Base-by-base conservation (phyloP, 2,888 invertebrate genomes). In the Belgica antarctica region DNA sequence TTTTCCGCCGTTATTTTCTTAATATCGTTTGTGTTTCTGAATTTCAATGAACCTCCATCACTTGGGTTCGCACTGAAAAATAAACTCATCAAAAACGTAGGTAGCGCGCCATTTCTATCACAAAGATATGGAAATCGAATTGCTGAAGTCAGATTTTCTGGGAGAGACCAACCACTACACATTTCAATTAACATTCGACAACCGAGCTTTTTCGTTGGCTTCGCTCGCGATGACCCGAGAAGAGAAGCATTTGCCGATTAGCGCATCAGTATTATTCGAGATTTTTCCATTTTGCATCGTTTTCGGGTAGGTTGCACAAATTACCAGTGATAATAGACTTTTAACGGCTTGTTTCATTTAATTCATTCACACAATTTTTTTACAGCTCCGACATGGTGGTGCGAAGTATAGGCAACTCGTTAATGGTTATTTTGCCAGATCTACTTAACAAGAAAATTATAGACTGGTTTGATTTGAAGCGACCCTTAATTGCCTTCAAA, bases 201-300 rank as follows among this genome's bases (percentile, higher is more conserved):
- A 98, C 81, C 85, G 91, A 71, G 94, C 94, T 1, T 94, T 92
- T 77, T 89, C 91, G 0, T 82, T 92, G 65, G 90, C 92, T 1
- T 90, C 90, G 0, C 80, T 92, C 74, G 88, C 90, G 25, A 89
- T 93, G 89, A 91, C 91, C 1, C 84, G 92, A 31, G 92, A 93
- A 76, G 93, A 94, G 77, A 92, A 92, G 78, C 92, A 92, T 79
- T 81, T 94, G 74, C 94, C 94, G 5, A 91, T 94, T 74, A 89
- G 90, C 76, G 92, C 94, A 0, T 89, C 92, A 8, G 90, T 95
- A 25, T 83, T 97, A 59, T 96, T 97, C 76, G 96, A 97, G 79
- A 94, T 97, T 76, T 98, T 98, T 79, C 97, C 98, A 1, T 98
- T 98, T 83, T 95, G 96, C 81, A 91, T 98, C 74, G 95, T 96